Base-by-base conservation (phyloP, 2,888 invertebrate genomes). In the Ceramica pisi region DNA sequence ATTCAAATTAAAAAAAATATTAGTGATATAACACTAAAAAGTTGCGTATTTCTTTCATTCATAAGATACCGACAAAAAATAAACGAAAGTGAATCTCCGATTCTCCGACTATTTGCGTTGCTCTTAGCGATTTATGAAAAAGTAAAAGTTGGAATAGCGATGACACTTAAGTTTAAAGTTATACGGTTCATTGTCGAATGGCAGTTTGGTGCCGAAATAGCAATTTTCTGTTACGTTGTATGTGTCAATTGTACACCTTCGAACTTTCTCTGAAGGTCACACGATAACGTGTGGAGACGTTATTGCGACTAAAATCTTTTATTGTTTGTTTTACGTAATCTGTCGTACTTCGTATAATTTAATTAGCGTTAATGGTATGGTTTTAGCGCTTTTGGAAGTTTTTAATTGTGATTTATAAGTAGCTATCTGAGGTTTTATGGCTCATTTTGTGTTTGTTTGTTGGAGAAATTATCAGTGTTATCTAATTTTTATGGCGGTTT, bases 181-280 rank as follows among this genome's bases (percentile, higher is more conserved):
- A 74, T 88, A 92, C 87, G 89, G 88, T 87, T 77, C 75, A 86
- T 78, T 87, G 81, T 90, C 74, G 78, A 75, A 80, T 84, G 76
- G 63, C 72, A 67, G 46, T 23, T 70, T 55, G 26, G 21, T 51
- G 64, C 68, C 71, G 70, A 80, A 82, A 87, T 82, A 75, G 79
- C 87, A 44, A 88, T 89, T 92, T 88, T 85, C 86, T 87, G 88
- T 92, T 92, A 91, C 90, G 88, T 88, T 65, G 87, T 85, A 87
- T 86, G 88, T 89, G 90, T 90, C 86, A 90, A 90, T 88, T 86
- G 87, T 83, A 75, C 81, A 86, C 83, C 80, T 88, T 85, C 41
- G 56, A 89, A 92, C 95, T 95, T 95, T 95, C 95, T 89, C 90
- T 90, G 93, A 94, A 94, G 94, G 94, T 94, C 94, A 91, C 78